Percentiles rank a stretch among this genome's conserved stretches.
These are phyloP conservation scores for Dasyurus viverrinus DNA, from an alignment of 2,113 vertebrate genomes.

Conservation along the genomic window DNA sequence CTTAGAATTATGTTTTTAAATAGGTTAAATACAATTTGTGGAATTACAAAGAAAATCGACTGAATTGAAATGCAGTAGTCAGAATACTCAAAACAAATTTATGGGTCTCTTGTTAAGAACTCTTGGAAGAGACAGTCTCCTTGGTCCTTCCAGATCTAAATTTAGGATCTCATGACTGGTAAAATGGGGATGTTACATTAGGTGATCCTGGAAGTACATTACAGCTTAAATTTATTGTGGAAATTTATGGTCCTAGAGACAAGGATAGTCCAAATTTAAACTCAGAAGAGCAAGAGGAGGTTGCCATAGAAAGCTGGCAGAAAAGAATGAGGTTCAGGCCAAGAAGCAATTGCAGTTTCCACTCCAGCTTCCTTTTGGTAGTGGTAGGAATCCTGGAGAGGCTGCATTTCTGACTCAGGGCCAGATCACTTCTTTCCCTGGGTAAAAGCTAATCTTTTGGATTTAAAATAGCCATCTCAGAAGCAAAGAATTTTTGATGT, in stretches of 20 bases:
- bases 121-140: not conserved
- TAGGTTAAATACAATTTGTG: not conserved
- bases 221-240: not conserved
- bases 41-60: not conserved
- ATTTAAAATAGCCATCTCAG: not conserved
- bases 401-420: not conserved
- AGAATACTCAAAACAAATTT: not conserved
- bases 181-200: not conserved
- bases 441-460: not conserved
- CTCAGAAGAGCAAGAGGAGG: not conserved
- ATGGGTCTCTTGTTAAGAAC: not conserved
- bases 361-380: not conserved
- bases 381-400: conserved; percentile 14
- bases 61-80: not conserved
- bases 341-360: not conserved
- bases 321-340: not conserved
- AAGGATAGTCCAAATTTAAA: not conserved
- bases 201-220: not conserved
- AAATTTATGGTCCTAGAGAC: not conserved
- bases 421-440: not conserved
- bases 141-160: not conserved
- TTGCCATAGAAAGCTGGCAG: not conserved
- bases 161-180: not conserved
- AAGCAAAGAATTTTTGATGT: not conserved
- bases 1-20: not conserved